Percentiles rank a stretch among this genome's conserved stretches.
These are phyloP conservation scores for Hylaeus anthracinus DNA, from an alignment of 1,140 invertebrate species.

Conservation along the genomic window DNA sequence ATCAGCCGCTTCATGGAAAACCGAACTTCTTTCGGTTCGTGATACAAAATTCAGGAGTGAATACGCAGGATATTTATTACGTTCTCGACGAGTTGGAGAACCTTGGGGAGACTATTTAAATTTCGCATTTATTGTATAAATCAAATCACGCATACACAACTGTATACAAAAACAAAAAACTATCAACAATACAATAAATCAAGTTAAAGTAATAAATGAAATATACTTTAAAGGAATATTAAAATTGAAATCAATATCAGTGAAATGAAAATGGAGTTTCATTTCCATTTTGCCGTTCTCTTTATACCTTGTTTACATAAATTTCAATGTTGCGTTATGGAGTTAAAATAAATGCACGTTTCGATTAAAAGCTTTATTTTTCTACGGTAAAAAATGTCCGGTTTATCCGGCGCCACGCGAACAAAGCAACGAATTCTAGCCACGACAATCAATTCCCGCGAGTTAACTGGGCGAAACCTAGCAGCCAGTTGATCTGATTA, in stretches of 20 bases:
- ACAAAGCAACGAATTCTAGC: constrained; percentile 41
- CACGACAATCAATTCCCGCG: constrained; percentile 44
- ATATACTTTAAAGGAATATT: background rate
- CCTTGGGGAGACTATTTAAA: constrained; percentile 37
- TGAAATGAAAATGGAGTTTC: background rate
- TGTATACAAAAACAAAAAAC: background rate
- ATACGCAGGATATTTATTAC: constrained; percentile 33
- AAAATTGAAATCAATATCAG: background rate
- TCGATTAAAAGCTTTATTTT: background rate
- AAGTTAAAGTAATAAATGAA: background rate
- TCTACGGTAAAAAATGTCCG: background rate
- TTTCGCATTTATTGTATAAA: background rate
- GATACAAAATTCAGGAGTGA: constrained; percentile 82
- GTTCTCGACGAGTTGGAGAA: constrained; percentile 49
- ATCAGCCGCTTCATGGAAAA: constrained; percentile 84
- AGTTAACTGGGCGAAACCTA: constrained; percentile 44
- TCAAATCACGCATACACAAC: too few species aligned
- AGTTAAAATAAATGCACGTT: background rate
- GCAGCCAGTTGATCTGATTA: constrained; percentile 49
- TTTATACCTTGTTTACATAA: background rate
- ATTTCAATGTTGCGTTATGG: background rate
- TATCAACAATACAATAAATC: background rate
- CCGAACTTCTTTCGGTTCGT: constrained; percentile 89
- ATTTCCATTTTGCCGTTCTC: background rate
- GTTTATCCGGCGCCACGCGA: background rate